phyloP scores from a whole-genome alignment of 2,113 vertebrate genomes.

The Perognathus longimembris region DNA sequence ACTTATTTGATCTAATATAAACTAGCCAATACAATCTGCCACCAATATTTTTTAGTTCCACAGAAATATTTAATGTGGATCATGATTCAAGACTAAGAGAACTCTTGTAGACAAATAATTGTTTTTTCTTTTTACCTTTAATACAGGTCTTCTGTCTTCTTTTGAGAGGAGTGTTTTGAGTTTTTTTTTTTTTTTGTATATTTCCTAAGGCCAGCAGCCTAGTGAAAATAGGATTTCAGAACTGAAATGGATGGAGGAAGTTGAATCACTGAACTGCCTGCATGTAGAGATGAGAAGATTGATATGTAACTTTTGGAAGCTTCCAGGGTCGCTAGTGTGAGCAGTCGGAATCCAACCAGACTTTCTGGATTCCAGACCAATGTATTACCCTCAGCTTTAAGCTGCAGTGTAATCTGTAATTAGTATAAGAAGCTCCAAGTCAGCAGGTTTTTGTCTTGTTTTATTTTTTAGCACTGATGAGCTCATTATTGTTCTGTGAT shows the following conservation, averaged over 20 bases:
- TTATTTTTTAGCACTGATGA: constrained; percentile 19
- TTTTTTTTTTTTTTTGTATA: constrained; percentile 7
- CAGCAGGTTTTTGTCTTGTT: not conserved
- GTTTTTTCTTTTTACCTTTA: constrained; percentile 18
- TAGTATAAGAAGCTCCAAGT: constrained; percentile 17
- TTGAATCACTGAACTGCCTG: not conserved
- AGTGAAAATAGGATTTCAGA: constrained; percentile 13
- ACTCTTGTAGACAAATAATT: not conserved
- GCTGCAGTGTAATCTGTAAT: not conserved
- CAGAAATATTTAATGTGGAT: not conserved
- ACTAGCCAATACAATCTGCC: not conserved
- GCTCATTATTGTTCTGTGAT: constrained; percentile 34
- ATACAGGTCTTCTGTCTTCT: not conserved
- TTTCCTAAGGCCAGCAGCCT: constrained; percentile 22
- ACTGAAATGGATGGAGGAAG: not conserved
- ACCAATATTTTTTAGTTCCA: constrained; percentile 32
- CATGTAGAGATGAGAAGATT: not conserved
- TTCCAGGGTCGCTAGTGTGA: not conserved
- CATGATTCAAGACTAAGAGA: constrained; percentile 2
- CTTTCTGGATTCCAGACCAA: constrained; percentile 2
- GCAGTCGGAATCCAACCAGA: not conserved
- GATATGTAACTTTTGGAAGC: not conserved
- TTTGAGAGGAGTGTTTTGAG: constrained; percentile 37
- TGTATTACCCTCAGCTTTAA: not conserved
- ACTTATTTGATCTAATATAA: not conserved